These are phyloP conservation scores for Argyrosomus japonicus DNA, from an alignment of 2,113 vertebrate species.

Conservation along the genomic window DNA sequence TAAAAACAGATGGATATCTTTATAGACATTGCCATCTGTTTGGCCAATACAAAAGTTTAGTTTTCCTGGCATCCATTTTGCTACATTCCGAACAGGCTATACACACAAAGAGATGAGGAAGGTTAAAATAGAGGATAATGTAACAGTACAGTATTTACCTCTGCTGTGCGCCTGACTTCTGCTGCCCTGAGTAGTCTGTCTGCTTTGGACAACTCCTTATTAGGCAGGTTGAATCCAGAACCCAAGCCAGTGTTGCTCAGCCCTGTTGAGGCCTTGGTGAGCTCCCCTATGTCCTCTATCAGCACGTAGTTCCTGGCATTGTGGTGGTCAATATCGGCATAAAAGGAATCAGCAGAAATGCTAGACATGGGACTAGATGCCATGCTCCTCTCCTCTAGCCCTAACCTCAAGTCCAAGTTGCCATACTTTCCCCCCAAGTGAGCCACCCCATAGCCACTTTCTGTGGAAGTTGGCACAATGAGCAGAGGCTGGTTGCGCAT, in stretches of 20 bases:
- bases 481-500: constrained; percentile 95
- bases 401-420: constrained; percentile 93
- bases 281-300: constrained; percentile 97
- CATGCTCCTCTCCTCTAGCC: constrained; percentile 95
- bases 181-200: constrained; percentile 92
- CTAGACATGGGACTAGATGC: constrained; percentile 97
- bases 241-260: constrained; percentile 86
- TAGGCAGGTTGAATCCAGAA: constrained; percentile 92
- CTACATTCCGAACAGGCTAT: not conserved
- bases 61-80: not conserved
- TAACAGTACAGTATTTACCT: constrained; percentile 81
- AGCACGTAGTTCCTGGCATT: constrained; percentile 93
- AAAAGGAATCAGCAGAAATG: constrained; percentile 97
- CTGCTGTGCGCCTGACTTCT: constrained; percentile 91
- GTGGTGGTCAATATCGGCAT: constrained; percentile 96
- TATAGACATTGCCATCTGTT: not conserved
- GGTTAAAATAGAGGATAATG: not conserved
- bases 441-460: constrained; percentile 90
- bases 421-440: constrained; percentile 93
- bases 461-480: constrained; percentile 93
- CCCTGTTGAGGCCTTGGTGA: constrained; percentile 91
- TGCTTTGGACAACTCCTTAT: constrained; percentile 95
- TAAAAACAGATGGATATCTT: not conserved
- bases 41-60: not conserved
- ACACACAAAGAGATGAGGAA: not conserved